Conservation (phyloP, 2,797 vertebrate species). For the Oreochromis mossambicus region DNA sequence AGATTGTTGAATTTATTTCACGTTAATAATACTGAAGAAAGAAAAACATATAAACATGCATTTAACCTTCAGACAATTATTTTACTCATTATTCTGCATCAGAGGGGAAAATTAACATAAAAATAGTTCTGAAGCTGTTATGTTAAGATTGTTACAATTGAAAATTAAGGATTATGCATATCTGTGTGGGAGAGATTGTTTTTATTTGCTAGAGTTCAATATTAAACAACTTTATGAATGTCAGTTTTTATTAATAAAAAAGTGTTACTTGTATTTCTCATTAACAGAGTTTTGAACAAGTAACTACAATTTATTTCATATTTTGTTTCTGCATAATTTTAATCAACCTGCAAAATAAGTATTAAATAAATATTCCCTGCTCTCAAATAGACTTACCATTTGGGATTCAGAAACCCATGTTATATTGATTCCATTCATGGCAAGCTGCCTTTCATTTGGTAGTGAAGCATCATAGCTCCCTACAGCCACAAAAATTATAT, state of each 20-base stretch:
- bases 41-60: neutral
- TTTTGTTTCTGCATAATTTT: neutral
- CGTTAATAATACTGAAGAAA: neutral
- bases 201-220: neutral
- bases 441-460: conserved; percentile 62
- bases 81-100: neutral
- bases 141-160: neutral
- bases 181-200: neutral
- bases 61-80: neutral
- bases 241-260: neutral
- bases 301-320: neutral
- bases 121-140: neutral
- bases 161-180: neutral
- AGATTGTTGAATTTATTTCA: neutral
- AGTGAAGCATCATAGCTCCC: conserved; percentile 73
- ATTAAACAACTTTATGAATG: neutral
- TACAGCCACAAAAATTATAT: conserved; percentile 61
- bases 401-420: conserved; percentile 58
- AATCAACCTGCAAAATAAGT: neutral
- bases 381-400: conserved; percentile 19
- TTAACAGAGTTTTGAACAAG: neutral
- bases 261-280: neutral
- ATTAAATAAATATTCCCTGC: neutral
- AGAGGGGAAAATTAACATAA: neutral
- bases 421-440: conserved; percentile 61